Evolutionary conservation across 2,888 invertebrate genomes (phyloP).

Genomic region (Apeira syringaria): DNA sequence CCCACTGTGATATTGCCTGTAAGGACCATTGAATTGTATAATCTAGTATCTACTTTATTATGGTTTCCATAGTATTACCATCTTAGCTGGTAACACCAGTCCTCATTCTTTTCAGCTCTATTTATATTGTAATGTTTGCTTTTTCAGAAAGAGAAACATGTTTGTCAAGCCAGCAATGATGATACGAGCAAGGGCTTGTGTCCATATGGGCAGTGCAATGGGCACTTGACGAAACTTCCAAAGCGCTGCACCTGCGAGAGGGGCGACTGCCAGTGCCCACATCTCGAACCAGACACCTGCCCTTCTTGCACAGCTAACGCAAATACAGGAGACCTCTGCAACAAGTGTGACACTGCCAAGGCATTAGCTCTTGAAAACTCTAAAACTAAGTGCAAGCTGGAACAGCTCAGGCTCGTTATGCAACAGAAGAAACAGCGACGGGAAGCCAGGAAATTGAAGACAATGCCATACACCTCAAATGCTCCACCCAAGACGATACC

Average conservation of each 20-base stretch:
- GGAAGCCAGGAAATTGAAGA: constrained; percentile 89
- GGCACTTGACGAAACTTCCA: constrained; percentile 45
- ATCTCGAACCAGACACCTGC: constrained; percentile 47
- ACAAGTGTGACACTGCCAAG: constrained; percentile 68
- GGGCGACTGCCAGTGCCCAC: constrained; percentile 46
- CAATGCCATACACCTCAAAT: constrained; percentile 84
- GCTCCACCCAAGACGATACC: constrained; percentile 89
- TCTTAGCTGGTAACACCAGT: too few species aligned
- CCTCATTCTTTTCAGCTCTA: too few species aligned
- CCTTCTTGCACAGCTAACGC: constrained; percentile 45
- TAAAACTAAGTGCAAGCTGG: constrained; percentile 93
- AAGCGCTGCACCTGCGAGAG: constrained; percentile 3
- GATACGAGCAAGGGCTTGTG: constrained; percentile 58
- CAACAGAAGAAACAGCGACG: constrained; percentile 94
- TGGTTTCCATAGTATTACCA: too few species aligned
- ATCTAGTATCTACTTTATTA: too few species aligned
- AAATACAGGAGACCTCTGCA: constrained; percentile 61
- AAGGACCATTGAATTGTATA: constrained; percentile 20
- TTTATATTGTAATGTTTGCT: not conserved
- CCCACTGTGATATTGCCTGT: constrained; percentile 82
- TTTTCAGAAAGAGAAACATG: constrained; percentile 73
- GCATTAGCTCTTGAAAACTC: constrained; percentile 88
- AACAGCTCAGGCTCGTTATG: constrained; percentile 94
- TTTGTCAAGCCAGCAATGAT: constrained; percentile 38
- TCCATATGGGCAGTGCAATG: constrained; percentile 66